A percentile compares a stretch with the other conserved stretches of the same genome.
Conservation (phyloP, 2,113 vertebrate genomes). For the Varanus komodoensis region DNA sequence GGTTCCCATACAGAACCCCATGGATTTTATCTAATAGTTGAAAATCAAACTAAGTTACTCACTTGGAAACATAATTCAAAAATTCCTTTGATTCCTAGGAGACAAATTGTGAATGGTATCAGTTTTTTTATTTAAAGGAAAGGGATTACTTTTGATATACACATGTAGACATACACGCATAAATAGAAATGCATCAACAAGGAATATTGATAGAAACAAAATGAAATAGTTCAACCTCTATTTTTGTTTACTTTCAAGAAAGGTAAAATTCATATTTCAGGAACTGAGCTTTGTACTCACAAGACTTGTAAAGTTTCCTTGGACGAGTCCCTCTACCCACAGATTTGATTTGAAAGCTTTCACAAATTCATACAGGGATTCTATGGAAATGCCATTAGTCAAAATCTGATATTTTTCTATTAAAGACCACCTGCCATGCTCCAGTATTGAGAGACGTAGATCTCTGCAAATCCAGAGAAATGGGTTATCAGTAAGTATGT, state of each 20-base stretch:
- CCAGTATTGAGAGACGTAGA: constrained; percentile 84
- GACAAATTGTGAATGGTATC: constrained; percentile 13
- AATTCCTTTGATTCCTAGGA: constrained; percentile 74
- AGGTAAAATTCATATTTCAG: background rate
- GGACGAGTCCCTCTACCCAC: constrained; percentile 87
- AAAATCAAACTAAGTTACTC: constrained; percentile 54
- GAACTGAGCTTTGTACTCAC: constrained; percentile 74
- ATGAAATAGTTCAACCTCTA: fast-evolving
- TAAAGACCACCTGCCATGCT: constrained; percentile 87
- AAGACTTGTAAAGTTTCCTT: constrained; percentile 86
- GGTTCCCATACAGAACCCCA: background rate
- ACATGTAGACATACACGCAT: background rate
- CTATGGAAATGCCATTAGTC: constrained; percentile 78
- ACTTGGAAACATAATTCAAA: constrained; percentile 71
- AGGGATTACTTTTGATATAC: background rate
- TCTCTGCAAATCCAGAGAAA: constrained; percentile 76
- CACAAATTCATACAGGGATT: constrained; percentile 81
- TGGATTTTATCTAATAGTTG: background rate
- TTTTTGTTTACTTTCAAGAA: background rate
- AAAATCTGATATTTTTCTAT: constrained; percentile 86
- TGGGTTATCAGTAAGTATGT: background rate
- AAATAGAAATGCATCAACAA: background rate
- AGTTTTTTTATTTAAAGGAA: constrained; percentile 18
- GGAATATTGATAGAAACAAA: background rate
- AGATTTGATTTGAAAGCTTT: constrained; percentile 83